Evolutionary conservation across 2,797 vertebrate genomes (phyloP).

Genomic region (Aselliscus stoliczkanus): DNA sequence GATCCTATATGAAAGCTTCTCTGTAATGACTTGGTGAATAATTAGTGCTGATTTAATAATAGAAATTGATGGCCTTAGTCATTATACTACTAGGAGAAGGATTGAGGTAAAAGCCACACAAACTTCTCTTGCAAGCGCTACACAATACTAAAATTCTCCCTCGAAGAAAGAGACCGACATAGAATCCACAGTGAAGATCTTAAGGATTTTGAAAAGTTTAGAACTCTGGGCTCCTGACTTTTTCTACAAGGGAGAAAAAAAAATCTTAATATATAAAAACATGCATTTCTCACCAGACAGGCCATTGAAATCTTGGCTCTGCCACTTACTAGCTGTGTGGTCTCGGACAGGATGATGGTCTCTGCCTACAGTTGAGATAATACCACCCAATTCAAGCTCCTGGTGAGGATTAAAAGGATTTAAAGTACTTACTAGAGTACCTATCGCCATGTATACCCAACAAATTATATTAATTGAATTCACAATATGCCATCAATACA

Average conservation of each 20-base stretch:
- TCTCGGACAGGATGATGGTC: neutral
- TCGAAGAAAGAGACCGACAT: accelerated
- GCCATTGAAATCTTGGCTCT: accelerated
- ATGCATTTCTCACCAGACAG: neutral
- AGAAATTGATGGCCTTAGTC: neutral
- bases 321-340: accelerated
- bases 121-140: too few relatives aligned
- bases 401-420: neutral
- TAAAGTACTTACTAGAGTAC: neutral
- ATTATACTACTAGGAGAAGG: neutral
- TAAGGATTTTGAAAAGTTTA: neutral
- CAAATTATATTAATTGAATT: neutral
- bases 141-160: neutral
- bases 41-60: neutral
- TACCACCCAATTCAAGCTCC: neutral
- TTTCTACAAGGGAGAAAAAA: neutral
- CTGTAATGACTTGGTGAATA: neutral
- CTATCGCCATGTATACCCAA: neutral
- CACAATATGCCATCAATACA: neutral
- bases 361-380: too few relatives aligned
- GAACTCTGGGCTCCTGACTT: neutral
- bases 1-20: neutral
- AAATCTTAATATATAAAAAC: neutral
- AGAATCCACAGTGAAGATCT: accelerated
- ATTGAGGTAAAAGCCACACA: neutral